phyloP scores from a whole-genome alignment of 2,113 vertebrate species.

The Pogona vitticeps region DNA sequence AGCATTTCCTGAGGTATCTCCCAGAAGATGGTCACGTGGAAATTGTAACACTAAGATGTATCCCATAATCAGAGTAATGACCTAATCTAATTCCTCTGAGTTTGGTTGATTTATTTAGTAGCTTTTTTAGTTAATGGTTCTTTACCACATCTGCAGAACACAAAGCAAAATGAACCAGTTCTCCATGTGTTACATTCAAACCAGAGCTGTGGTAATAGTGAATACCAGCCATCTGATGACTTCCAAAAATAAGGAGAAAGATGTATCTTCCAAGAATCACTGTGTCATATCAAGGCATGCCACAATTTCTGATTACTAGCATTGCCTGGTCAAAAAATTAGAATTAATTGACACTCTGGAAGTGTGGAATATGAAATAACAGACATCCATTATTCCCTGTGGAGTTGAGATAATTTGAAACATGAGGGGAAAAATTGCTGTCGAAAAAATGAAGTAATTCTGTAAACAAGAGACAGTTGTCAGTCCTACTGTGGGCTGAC shows the following conservation, averaged over 20 bases:
- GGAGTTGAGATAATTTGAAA: background rate
- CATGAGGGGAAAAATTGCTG: too few species aligned
- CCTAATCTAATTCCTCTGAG: too few species aligned
- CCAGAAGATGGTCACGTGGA: background rate
- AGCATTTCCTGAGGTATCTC: background rate
- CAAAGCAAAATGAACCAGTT: background rate
- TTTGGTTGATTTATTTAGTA: background rate
- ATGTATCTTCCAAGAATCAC: conserved; percentile 17
- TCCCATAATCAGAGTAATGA: background rate
- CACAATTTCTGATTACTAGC: conserved; percentile 16
- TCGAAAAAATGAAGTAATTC: background rate
- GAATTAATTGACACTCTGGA: background rate
- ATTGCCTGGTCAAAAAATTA: conserved; percentile 9
- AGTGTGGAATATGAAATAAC: conserved; percentile 10
- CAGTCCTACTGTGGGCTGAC: too few species aligned
- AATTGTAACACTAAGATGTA: background rate
- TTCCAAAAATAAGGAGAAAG: conserved; percentile 11
- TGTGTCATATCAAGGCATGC: conserved; percentile 4
- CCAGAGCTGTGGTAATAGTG: background rate
- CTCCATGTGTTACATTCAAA: background rate
- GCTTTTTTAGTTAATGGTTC: background rate
- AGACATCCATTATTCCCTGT: background rate
- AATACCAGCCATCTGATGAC: conserved; percentile 18
- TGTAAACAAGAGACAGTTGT: background rate
- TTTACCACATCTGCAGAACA: background rate